Evolutionary conservation across 2,797 vertebrate genomes (phyloP).

Genomic region (Ataeniobius toweri): DNA sequence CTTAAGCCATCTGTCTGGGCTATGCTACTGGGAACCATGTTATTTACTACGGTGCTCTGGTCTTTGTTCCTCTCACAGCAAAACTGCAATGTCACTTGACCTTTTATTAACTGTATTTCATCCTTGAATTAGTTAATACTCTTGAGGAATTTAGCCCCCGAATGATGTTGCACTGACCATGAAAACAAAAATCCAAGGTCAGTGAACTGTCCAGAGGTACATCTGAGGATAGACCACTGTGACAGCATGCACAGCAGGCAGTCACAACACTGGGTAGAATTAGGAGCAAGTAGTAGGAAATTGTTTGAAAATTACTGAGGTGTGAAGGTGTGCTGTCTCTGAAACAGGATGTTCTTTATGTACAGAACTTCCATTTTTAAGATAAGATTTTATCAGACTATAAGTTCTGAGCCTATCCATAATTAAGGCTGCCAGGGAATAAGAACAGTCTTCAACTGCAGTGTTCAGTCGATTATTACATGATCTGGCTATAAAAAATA

Average conservation of each 20-base stretch:
- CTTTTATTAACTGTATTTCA: slow-evolving; percentile 50
- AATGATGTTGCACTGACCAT: slow-evolving; percentile 38
- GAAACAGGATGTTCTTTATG: background rate
- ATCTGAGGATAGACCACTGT: slow-evolving; percentile 41
- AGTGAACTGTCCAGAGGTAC: slow-evolving; percentile 37
- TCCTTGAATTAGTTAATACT: slow-evolving; percentile 42
- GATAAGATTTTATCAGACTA: background rate
- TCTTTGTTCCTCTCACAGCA: slow-evolving; percentile 40
- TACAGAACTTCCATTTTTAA: background rate
- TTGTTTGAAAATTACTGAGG: slow-evolving; percentile 25
- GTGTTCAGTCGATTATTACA: background rate
- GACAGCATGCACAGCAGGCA: slow-evolving; percentile 33
- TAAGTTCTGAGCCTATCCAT: background rate
- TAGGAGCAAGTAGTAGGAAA: slow-evolving; percentile 6
- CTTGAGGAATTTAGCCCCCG: slow-evolving; percentile 44
- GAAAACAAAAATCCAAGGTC: slow-evolving; percentile 44
- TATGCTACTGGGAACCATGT: slow-evolving; percentile 2
- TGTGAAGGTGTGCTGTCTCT: background rate
- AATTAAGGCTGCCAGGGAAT: background rate
- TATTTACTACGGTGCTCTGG: slow-evolving; percentile 43
- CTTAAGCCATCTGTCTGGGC: slow-evolving; percentile 51
- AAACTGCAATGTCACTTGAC: slow-evolving; percentile 54
- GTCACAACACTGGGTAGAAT: slow-evolving; percentile 34
- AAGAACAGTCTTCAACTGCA: background rate
- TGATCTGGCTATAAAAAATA: background rate